Conservation (phyloP, 1,140 invertebrate genomes). For the Drosophila paulistorum region DNA sequence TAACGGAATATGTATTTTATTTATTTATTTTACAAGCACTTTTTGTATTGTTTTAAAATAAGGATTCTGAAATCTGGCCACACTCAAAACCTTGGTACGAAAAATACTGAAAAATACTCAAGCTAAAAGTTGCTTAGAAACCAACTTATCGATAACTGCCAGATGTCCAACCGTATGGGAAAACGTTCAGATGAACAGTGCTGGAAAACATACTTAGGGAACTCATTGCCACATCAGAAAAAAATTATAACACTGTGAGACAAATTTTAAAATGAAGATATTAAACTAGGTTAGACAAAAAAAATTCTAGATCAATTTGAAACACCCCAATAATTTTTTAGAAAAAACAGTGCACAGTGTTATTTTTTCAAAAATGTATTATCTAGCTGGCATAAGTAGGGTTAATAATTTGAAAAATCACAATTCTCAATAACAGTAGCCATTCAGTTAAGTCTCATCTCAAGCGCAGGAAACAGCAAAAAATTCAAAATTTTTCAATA, state of each 20-base stretch:
- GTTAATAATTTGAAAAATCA: background rate
- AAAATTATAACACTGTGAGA: background rate
- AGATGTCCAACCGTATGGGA: too few species aligned
- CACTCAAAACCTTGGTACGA: too few species aligned
- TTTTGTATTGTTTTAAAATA: conserved; percentile 64
- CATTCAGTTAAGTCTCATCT: conserved; percentile 47
- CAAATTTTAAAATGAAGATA: too few species aligned
- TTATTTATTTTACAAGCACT: conserved; percentile 42
- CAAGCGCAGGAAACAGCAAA: conserved; percentile 33
- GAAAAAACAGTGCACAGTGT: too few species aligned
- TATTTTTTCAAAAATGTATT: background rate
- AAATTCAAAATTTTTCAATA: conserved; percentile 64
- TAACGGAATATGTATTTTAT: conserved; percentile 11
- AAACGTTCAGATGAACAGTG: background rate
- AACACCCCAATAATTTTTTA: too few species aligned
- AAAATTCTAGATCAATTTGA: too few species aligned
- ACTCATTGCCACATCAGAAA: background rate
- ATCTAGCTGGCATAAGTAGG: conserved; percentile 10
- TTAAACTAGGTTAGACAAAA: too few species aligned
- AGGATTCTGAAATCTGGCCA: conserved; percentile 33
- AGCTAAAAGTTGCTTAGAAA: too few species aligned
- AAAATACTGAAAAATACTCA: too few species aligned
- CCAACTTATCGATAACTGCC: background rate
- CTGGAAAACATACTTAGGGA: background rate
- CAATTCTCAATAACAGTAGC: conserved; percentile 34